Evolutionary conservation across 2,888 invertebrate species (phyloP).

Genomic region (Eupithecia subfuscata): DNA sequence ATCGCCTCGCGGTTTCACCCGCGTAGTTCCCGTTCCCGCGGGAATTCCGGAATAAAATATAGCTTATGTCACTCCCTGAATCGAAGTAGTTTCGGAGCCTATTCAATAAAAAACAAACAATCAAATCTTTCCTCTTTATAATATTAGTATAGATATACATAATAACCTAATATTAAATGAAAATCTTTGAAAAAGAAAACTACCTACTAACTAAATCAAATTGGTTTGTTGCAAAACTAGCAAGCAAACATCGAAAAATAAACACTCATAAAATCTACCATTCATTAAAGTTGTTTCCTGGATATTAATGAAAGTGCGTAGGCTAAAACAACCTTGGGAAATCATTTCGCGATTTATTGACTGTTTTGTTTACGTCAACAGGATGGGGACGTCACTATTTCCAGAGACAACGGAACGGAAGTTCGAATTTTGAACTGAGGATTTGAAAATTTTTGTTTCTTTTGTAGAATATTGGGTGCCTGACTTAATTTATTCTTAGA

Average conservation of each 20-base stretch:
- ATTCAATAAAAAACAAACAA: no score
- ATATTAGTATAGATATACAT: no score
- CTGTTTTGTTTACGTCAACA: constrained; percentile 11
- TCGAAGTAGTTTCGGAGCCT: no score
- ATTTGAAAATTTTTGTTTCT: neutral
- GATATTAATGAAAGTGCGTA: constrained; percentile 6
- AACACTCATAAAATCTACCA: neutral
- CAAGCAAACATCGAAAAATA: neutral
- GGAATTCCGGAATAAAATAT: no score
- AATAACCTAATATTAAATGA: no score
- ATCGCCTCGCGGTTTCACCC: no score
- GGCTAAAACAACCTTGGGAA: neutral
- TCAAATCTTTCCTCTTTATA: no score
- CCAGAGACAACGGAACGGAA: constrained; percentile 2
- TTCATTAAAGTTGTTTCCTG: neutral
- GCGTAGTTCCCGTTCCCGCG: no score
- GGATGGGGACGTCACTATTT: constrained; percentile 15
- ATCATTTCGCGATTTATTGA: constrained; percentile 14
- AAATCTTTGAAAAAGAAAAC: no score
- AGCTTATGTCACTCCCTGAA: no score
- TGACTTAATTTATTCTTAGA: no score
- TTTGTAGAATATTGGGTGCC: neutral
- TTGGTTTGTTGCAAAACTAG: neutral
- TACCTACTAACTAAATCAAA: neutral
- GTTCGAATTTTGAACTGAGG: constrained; percentile 8